Conservation (phyloP, 2,113 vertebrate species). For the Mola mola region DNA sequence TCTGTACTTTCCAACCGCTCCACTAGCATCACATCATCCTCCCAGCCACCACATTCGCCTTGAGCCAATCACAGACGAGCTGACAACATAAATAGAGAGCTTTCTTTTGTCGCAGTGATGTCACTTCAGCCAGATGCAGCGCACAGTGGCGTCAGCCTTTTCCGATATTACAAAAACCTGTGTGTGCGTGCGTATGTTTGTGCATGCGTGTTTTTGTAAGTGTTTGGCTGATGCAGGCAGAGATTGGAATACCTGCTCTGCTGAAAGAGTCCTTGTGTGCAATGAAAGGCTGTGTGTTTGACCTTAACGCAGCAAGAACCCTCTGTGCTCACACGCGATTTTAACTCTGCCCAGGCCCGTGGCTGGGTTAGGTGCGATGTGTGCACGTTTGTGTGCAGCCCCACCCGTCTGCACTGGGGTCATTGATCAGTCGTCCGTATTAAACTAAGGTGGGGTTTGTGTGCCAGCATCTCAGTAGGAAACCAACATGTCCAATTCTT, state of each 20-base stretch:
- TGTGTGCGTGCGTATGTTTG: slow-evolving; percentile 8
- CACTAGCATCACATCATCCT: slow-evolving; percentile 15
- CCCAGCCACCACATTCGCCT: slow-evolving; percentile 11
- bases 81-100: slow-evolving; percentile 56
- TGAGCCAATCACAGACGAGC: slow-evolving; percentile 46
- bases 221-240: slow-evolving; percentile 50
- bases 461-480: slow-evolving; percentile 17
- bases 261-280: slow-evolving; percentile 63
- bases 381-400: slow-evolving; percentile 8
- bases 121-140: slow-evolving; percentile 35
- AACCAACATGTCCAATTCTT: neutral
- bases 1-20: slow-evolving; percentile 7
- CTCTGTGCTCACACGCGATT: slow-evolving; percentile 22
- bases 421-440: slow-evolving; percentile 33
- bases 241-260: slow-evolving; percentile 48
- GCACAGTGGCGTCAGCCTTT: slow-evolving; percentile 51
- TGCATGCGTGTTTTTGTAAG: slow-evolving; percentile 12
- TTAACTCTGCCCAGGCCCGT: slow-evolving; percentile 9
- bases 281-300: slow-evolving; percentile 56
- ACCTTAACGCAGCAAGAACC: slow-evolving; percentile 49
- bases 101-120: slow-evolving; percentile 54
- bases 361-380: slow-evolving; percentile 7
- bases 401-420: slow-evolving; percentile 11
- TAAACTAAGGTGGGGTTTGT: slow-evolving; percentile 12
- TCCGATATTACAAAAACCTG: slow-evolving; percentile 17